Base-by-base conservation (phyloP, 2,888 invertebrate species). In the Drosophila stalkeri region DNA sequence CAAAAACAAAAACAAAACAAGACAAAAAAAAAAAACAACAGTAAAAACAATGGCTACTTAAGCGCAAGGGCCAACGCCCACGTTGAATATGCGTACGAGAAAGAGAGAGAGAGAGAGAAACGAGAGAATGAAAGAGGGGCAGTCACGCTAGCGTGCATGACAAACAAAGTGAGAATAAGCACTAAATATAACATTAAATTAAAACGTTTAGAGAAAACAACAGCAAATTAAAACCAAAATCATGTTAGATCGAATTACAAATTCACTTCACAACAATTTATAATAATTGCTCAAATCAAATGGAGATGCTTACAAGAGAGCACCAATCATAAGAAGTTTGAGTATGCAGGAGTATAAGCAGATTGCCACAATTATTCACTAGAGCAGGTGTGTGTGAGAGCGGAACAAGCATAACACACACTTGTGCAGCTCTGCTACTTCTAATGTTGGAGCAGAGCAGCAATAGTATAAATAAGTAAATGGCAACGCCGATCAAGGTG, bases 21-120 rank as follows among this genome's bases (percentile, higher is more conserved):
- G 27, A 27, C 27, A 20, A 20, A n/a, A 33, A 62, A 75, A 61
- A 35, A 37, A 14, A 23, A 23, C 63, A 83, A 72, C 20, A 75
- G 73, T 65, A 63, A 79, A 86, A 77, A 86, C 86, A 90, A 88
- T 86, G 88, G 76, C 83, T 88, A 86, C 90, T 86, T 90, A 88
- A 75, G 67, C 75, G 69, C 49, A 52, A 49, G 44, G 44, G 52
- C 56, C 71, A 78, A 71, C 72, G 73, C 60, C 87, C 82, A 64
- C 66, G 60, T 46, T 60, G 69, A 80, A 60, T 71, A 86, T 72
- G 75, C 69, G 68, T 60, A 59, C 72, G 55, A 67, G 44, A 18
- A 65, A 65, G 59, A 63, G 11, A 33, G 52, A 66, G 27, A 59
- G 52, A 18, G 35, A 41, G 44, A 67, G 44, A 27, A 27, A 27